phyloP scores from a whole-genome alignment of 2,888 invertebrate genomes.

The Ophion slaviceki region DNA sequence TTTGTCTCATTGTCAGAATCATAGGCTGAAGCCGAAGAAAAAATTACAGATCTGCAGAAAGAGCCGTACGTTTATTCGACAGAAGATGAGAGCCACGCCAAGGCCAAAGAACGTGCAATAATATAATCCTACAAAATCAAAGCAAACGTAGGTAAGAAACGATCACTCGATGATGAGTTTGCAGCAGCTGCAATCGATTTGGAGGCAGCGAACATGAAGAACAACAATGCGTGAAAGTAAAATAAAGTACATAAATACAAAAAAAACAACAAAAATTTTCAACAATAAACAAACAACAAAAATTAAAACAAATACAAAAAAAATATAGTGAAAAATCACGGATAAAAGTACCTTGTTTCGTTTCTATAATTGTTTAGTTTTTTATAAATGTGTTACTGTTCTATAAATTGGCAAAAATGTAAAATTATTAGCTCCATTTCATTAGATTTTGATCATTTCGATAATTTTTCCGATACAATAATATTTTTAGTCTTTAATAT shows the following conservation, averaged over 20 bases:
- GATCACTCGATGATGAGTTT: no score
- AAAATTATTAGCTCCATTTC: not conserved
- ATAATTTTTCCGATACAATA: no score
- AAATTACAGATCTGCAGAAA: conserved; percentile 9
- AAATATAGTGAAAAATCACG: not conserved
- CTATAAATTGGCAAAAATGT: not conserved
- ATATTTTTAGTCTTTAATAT: no score
- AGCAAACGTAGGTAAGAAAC: not conserved
- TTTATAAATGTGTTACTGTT: not conserved
- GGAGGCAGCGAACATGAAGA: no score
- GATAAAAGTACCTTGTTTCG: not conserved
- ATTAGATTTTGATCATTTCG: no score
- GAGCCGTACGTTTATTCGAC: conserved; percentile 17
- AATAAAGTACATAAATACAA: no score
- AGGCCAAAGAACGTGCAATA: conserved; percentile 11
- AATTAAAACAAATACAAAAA: no score
- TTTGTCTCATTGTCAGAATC: no score
- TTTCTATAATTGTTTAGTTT: not conserved
- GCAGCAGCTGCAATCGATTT: no score
- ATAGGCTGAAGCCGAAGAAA: conserved; percentile 14
- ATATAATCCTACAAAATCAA: conserved; percentile 22
- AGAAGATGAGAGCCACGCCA: conserved; percentile 28
- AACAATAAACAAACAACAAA: no score
- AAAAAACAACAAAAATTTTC: no score
- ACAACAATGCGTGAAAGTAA: no score